These are phyloP conservation scores for Eupsilia transversa DNA, from an alignment of 2,888 invertebrate genomes.

Conservation along the genomic window DNA sequence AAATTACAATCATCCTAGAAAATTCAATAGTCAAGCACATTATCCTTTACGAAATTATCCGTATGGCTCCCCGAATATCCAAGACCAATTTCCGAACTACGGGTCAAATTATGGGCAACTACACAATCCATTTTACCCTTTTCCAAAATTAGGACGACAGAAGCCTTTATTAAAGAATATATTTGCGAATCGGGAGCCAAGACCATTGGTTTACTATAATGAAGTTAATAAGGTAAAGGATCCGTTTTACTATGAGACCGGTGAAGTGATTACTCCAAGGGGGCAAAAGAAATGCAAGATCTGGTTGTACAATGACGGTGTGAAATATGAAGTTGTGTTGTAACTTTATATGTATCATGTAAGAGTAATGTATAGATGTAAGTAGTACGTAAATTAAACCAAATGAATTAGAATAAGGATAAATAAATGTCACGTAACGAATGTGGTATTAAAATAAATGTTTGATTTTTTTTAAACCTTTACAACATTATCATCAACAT, in stretches of 20 bases:
- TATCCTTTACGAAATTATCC: constrained; percentile 37
- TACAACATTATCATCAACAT: background rate
- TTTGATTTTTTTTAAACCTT: background rate
- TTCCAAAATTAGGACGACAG: constrained; percentile 48
- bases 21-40: constrained; percentile 32
- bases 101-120: constrained; percentile 11
- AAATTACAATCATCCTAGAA: constrained; percentile 43
- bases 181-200: constrained; percentile 47
- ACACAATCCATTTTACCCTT: constrained; percentile 37
- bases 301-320: constrained; percentile 83
- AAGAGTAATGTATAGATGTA: constrained; percentile 1
- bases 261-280: constrained; percentile 69
- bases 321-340: constrained; percentile 80
- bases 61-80: constrained; percentile 24
- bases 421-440: background rate
- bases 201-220: constrained; percentile 53
- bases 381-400: constrained; percentile 10
- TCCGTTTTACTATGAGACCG: constrained; percentile 73
- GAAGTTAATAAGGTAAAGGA: constrained; percentile 40
- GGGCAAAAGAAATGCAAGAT: constrained; percentile 78
- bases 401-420: constrained; percentile 18
- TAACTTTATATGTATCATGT: constrained; percentile 46
- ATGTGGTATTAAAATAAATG: constrained; percentile 19
- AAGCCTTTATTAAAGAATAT: constrained; percentile 54
- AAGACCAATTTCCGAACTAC: constrained; percentile 10